Evolutionary conservation across 2,888 invertebrate genomes (phyloP).

Genomic region (Girardia tigrina): DNA sequence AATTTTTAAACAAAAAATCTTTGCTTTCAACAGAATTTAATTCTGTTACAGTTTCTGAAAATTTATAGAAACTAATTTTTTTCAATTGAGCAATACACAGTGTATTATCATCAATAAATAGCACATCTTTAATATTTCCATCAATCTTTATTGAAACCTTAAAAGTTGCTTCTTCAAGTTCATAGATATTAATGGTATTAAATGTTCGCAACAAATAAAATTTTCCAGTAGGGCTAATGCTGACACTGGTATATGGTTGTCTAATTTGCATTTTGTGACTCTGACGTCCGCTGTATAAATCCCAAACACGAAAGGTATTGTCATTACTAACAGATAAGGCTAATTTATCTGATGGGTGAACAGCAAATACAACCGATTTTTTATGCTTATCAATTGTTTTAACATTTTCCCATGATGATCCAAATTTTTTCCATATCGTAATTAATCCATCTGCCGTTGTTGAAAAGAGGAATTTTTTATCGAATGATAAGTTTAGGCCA

Average conservation of each 20-base stretch:
- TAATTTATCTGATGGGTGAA: neutral
- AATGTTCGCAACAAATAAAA: neutral
- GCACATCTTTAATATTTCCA: neutral
- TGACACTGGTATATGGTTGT: neutral
- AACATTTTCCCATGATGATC: neutral
- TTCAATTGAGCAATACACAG: neutral
- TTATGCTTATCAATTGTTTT: neutral
- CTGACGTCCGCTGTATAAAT: neutral
- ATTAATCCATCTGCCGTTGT: neutral
- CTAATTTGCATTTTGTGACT: neutral
- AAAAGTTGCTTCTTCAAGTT: neutral
- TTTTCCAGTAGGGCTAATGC: neutral
- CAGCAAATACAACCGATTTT: neutral
- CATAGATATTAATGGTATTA: neutral
- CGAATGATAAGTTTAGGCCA: neutral
- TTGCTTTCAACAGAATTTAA: neutral
- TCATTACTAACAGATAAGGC: neutral
- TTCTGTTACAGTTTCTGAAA: neutral
- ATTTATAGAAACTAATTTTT: neutral
- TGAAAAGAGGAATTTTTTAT: neutral
- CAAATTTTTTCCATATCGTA: neutral
- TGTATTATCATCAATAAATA: neutral
- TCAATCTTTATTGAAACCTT: neutral
- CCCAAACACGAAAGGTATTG: neutral
- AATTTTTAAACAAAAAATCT: neutral